Evolutionary conservation across 2,888 invertebrate species (phyloP), one percentile per base, ranked within the genome.

Genomic region (Pachliopta kotzebuea): DNA sequence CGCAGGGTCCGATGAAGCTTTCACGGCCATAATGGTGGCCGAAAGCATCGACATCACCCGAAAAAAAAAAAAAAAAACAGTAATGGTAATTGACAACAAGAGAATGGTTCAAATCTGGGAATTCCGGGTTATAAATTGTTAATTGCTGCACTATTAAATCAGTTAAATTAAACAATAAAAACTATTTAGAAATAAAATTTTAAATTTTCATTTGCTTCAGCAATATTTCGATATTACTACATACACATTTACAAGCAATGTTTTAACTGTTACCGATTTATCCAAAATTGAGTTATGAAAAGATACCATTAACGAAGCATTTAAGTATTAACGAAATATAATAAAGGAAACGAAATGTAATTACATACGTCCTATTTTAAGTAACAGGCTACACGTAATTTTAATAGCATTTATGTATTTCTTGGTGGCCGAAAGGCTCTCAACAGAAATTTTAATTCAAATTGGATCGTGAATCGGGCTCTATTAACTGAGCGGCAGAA

Each of bases 401-500:
- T 56, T 64, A 67, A 66, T 60, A 62, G 37, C n/a, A 49, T 26
- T 64, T 64, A 64, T 67, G 59, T 67, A 65, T 67, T 68, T 68
- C 68, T 67, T 65, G 64, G 62, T 65, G 64, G 58, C 64, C 67
- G 64, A 70, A 69, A 68, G 66, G 69, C 67, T 65, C 67, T 70
- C 65, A 69, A 67, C 65, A 52, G 67, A 74, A 68, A 67, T 70
- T 70, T 67, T 69, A 72, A 69, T 73, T 70, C 69, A 69, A 74
- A 77, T 76, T 77, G 74, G 73, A 70, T 73, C 73, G 75, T 77
- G 74, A 77, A 78, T 68, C 69, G 69, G 61, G 69, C 70, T 68
- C 74, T 72, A 77, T 75, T 76, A 74, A 67, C 70, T 70, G 68
- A 67, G 72, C 71, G 65, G 20, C 73, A 72, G 71, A 72, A 75